Evolutionary conservation across 2,113 vertebrate species (phyloP), one percentile per base, ranked within the genome.

Genomic region (Mirounga angustirostris): DNA sequence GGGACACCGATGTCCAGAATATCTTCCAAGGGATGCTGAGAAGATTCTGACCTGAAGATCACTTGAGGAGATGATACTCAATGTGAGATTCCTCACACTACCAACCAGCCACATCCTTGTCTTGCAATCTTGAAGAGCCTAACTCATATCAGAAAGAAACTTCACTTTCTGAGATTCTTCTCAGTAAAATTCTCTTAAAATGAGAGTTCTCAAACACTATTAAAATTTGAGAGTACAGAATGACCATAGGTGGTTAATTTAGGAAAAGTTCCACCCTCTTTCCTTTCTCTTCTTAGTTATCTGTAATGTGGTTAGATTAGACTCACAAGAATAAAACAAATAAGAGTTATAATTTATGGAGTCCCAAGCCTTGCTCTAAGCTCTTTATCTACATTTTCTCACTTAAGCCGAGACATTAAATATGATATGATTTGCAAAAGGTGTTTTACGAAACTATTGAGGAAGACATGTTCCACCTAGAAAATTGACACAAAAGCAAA

Each of bases 331-430:
- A 67, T 74, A 88, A 88, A 81, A 74, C 43, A 85, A 95, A 24
- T 21, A 83, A 92, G 56, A 58, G 12, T 79, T 52, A 56, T 1
- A 43, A 56, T 74, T 19, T 59, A 36, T n/a, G 36, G n/a, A 83
- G 9, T 56, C 52, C 69, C 12, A 87, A 78, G 15, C 2, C 50
- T 43, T 85, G 11, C 26, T 83, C 19, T 33, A 79, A 95, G 15
- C 19, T 76, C 22, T 71, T 79, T 88, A 30, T 33, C 8, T 40
- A 56, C 9, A 56, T 54, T 30, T 90, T 83, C 43, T 91, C 46
- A 80, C 69, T 91, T 90, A 87, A 63, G 69, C 33, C n/a, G 21
- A 81, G 40, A 92, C 86, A 84, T 76, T 50, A 93, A 95, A 63
- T 26, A 26, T 11, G 16, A 43, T 24, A 0, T 91, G 65, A 82